A percentile compares a stretch with the other conserved stretches of the same genome.
phyloP scores from a whole-genome alignment of 2,113 vertebrate species.

The Oostethus manadensis region DNA sequence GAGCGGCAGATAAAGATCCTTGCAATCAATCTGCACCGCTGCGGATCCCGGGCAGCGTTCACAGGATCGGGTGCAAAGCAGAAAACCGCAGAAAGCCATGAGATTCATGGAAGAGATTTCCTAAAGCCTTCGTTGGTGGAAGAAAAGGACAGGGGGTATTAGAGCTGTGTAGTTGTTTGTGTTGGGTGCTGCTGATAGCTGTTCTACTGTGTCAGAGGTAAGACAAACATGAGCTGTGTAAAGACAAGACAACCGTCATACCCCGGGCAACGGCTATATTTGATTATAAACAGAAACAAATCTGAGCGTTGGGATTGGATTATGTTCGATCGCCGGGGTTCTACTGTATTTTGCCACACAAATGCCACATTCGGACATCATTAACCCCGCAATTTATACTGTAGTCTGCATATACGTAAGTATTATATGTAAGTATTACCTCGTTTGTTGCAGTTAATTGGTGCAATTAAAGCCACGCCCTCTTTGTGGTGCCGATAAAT shows the following conservation, averaged over 20 bases:
- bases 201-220: constrained; percentile 17
- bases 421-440: no score
- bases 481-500: no score
- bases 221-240: constrained; percentile 1
- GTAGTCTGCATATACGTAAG: no score
- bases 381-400: no score
- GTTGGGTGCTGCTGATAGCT: not conserved
- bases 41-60: constrained; percentile 38
- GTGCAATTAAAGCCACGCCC: no score
- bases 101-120: constrained; percentile 23
- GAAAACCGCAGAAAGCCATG: constrained; percentile 25
- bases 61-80: constrained; percentile 38
- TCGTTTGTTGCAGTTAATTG: no score
- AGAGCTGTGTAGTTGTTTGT: constrained; percentile 12
- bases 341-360: no score
- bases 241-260: constrained; percentile 1
- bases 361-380: no score
- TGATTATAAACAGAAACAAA: not conserved
- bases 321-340: no score
- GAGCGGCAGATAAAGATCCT: constrained; percentile 16
- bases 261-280: not conserved
- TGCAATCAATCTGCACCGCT: constrained; percentile 21
- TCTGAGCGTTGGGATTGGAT: no score
- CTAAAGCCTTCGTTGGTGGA: constrained; percentile 5
- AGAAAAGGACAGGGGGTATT: constrained; percentile 10